These are phyloP conservation scores for Rotaria socialis DNA, from an alignment of 2,888 invertebrate genomes.

Conservation along the genomic window DNA sequence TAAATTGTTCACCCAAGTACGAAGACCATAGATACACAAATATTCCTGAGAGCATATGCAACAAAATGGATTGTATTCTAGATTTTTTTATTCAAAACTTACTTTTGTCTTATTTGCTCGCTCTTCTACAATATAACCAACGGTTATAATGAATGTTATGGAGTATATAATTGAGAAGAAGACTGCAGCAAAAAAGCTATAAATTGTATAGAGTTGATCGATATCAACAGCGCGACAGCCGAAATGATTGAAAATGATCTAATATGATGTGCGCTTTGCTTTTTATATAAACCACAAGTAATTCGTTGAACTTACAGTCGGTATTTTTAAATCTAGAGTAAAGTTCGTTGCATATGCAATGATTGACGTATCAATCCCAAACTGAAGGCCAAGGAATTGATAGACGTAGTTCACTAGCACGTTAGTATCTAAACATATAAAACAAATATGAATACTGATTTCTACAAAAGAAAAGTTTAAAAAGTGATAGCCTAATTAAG, in stretches of 20 bases:
- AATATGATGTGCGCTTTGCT: not conserved
- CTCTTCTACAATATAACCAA: conserved; percentile 40
- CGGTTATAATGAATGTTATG: conserved; percentile 35
- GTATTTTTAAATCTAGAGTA: not conserved
- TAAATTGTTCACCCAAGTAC: conserved; percentile 17
- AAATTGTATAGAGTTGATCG: conserved; percentile 39
- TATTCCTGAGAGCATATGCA: conserved; percentile 27
- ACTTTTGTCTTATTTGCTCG: conserved; percentile 39
- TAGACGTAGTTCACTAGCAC: not conserved
- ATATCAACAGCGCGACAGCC: conserved; percentile 28
- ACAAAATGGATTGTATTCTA: not conserved
- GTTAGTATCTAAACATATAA: no score
- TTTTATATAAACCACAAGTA: not conserved
- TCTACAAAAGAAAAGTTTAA: no score
- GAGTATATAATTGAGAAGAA: conserved; percentile 18
- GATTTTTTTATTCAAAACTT: not conserved
- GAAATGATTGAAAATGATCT: not conserved
- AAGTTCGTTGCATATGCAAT: not conserved
- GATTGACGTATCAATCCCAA: not conserved
- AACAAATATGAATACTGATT: no score
- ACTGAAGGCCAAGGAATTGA: not conserved
- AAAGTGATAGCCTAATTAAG: no score
- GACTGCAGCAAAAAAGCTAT: conserved; percentile 35
- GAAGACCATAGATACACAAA: conserved; percentile 37
- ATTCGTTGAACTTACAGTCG: no score